Percentiles rank a stretch among this genome's conserved stretches.
These are phyloP conservation scores for Molossus alvarezi DNA, from an alignment of 2,797 vertebrate genomes.

Conservation along the genomic window DNA sequence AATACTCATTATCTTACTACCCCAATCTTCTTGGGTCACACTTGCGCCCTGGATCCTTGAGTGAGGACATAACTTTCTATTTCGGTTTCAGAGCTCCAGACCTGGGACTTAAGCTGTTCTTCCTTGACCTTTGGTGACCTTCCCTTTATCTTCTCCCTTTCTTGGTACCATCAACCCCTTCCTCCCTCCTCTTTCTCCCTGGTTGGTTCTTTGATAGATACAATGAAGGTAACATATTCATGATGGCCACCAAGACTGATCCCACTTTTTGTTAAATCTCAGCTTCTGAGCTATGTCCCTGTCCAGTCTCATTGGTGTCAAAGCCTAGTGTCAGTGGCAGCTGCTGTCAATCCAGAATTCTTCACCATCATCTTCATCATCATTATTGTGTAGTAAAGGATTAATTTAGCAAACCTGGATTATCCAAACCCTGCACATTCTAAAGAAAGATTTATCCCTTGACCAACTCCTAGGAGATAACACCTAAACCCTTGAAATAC, in stretches of 20 bases:
- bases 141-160: not conserved
- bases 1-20: not conserved
- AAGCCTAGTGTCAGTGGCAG: not conserved
- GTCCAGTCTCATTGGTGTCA: not conserved
- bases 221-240: not conserved
- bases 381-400: not conserved
- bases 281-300: constrained; percentile 18
- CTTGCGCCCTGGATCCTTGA: not conserved
- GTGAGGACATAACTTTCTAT: not conserved
- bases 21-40: not conserved
- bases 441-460: constrained; percentile 27
- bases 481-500: not conserved
- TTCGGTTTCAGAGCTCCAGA: not conserved
- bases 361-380: not conserved
- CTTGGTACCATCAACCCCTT: not conserved
- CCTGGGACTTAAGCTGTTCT: not conserved
- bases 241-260: not conserved
- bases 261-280: not conserved
- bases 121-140: not conserved
- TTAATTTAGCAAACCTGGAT: not conserved
- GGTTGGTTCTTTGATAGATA: not conserved
- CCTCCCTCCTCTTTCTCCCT: not conserved
- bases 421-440: not conserved
- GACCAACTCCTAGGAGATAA: not conserved
- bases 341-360: not conserved